phyloP scores from a whole-genome alignment of 2,888 invertebrate genomes.

The Oithona nana region DNA sequence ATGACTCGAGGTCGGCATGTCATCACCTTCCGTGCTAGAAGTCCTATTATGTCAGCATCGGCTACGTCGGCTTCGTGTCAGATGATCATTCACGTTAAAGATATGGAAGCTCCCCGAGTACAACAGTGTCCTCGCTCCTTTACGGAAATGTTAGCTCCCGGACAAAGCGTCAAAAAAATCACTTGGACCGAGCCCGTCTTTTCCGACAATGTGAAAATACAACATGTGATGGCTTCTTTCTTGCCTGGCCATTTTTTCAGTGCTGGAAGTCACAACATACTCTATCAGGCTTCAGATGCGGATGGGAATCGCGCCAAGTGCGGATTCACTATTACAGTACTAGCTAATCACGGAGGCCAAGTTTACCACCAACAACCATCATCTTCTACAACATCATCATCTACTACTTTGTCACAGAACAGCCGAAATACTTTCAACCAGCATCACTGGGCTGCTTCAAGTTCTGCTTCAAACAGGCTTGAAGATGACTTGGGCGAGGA shows the following conservation, averaged over 20 bases:
- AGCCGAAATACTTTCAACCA: background rate
- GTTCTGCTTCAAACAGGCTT: background rate
- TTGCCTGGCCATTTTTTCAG: slow-evolving; percentile 42
- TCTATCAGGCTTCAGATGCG: slow-evolving; percentile 43
- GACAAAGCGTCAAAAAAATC: slow-evolving; percentile 37
- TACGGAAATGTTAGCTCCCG: slow-evolving; percentile 35
- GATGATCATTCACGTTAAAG: slow-evolving; percentile 24
- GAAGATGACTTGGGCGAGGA: too few relatives aligned
- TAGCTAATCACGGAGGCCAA: background rate
- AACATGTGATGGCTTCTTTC: slow-evolving; percentile 39
- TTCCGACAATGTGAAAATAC: slow-evolving; percentile 37
- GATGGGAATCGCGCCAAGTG: slow-evolving; percentile 42
- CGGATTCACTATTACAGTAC: slow-evolving; percentile 41
- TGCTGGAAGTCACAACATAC: slow-evolving; percentile 40
- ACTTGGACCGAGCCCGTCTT: slow-evolving; percentile 46
- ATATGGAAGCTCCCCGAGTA: slow-evolving; percentile 37
- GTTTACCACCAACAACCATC: background rate
- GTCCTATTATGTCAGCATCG: slow-evolving; percentile 35
- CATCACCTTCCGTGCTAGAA: slow-evolving; percentile 39
- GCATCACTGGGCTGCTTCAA: background rate
- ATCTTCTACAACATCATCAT: background rate
- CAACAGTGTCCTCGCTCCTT: slow-evolving; percentile 42
- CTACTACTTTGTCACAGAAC: background rate
- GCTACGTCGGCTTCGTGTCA: slow-evolving; percentile 37
- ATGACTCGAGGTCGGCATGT: slow-evolving; percentile 39